A percentile compares a stretch with the other conserved stretches of the same genome.
These are phyloP conservation scores for Idaea dimidiata DNA, from an alignment of 2,888 invertebrate species.

Conservation along the genomic window DNA sequence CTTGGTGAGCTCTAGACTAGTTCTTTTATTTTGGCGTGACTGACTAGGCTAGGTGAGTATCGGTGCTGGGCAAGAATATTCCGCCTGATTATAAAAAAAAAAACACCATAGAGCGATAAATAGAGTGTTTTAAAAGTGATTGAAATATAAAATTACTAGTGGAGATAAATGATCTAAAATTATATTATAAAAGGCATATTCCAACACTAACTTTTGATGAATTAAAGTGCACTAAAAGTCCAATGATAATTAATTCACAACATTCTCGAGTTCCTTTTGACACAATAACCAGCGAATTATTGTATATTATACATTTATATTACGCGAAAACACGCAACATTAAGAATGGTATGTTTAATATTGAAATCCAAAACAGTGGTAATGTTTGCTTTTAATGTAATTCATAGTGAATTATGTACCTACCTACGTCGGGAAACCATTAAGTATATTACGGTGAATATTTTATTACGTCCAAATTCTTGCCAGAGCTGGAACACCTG, in stretches of 20 bases:
- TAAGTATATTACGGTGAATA: background rate
- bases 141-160: too few relatives aligned
- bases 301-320: slow-evolving; percentile 33
- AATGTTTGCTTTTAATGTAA: slow-evolving; percentile 46
- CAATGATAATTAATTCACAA: slow-evolving; percentile 30
- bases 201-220: background rate
- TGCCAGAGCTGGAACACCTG: too few relatives aligned
- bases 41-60: too few relatives aligned
- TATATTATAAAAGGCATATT: too few relatives aligned
- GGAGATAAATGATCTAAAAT: too few relatives aligned
- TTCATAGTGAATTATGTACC: slow-evolving; percentile 19
- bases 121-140: too few relatives aligned
- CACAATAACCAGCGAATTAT: slow-evolving; percentile 57
- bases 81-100: too few relatives aligned
- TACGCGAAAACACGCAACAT: slow-evolving; percentile 58
- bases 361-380: slow-evolving; percentile 48
- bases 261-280: slow-evolving; percentile 49
- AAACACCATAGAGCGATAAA: too few relatives aligned
- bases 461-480: too few relatives aligned
- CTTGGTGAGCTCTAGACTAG: too few relatives aligned
- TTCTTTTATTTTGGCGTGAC: too few relatives aligned
- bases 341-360: slow-evolving; percentile 62
- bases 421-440: background rate
- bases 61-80: too few relatives aligned
- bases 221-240: background rate